Evolutionary conservation across 2,888 invertebrate genomes (phyloP), one percentile per base, ranked within the genome.

Genomic region (Periphyllus acericola): DNA sequence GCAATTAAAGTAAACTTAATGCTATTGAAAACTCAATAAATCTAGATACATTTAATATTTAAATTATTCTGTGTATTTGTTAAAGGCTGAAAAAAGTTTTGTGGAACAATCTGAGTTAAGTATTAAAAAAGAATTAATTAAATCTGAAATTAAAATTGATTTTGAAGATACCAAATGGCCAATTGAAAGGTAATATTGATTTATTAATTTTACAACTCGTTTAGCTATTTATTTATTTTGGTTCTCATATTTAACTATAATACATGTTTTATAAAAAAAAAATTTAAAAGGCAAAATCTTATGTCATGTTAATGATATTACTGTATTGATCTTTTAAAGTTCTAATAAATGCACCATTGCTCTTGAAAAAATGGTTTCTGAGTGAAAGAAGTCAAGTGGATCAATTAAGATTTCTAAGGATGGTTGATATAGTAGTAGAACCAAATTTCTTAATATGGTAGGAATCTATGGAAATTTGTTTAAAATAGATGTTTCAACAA

Each of bases 81-180:
- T 84, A n/a, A 60, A 87, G 87, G 87, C 72, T 1, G 87, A 87
- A 74, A 81, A 87, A 80, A 87, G 74, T 87, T 87, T 81, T 74
- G 36, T 60, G 25, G 80, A 86, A 71, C 78, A 17, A 25, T 32
- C 79, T 36, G 36, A 74, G 25, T 60, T 34, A 60, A 80, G 0
- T 89, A 71, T 66, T 36, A 72, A 88, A 80, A 60, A 66, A 71
- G 80, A 66, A 21, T 34, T 52, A 17, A 19, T 25, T 25, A 29
- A 86, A 76, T 32, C 71, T n/a, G 60, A 83, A 68, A 46, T 78
- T 40, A 74, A 80, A 29, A 68, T 89, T 72, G 68, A 78, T 4
- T 80, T 87, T 83, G 89, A 89, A 88, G 74, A 82, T 52, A 84
- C 84, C n/a, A 81, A 89, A 32, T 79, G 87, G 87, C 87, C 87